These are phyloP conservation scores for Axinella damicornis DNA, from an alignment of 37 sponge, comb jelly and placozoan species.

Conservation along the genomic window DNA sequence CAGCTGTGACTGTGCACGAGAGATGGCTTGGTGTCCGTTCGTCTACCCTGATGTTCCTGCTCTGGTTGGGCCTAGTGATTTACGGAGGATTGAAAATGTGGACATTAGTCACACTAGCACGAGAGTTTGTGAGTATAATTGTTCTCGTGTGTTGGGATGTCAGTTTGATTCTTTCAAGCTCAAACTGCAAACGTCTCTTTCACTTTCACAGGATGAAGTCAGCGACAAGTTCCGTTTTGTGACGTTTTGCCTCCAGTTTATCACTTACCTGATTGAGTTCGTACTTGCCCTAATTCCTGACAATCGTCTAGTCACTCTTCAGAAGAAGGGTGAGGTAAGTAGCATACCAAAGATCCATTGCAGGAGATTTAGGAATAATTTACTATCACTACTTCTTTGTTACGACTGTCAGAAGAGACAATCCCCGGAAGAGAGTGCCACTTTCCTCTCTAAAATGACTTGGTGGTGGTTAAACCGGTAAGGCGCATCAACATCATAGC, in stretches of 20 bases:
- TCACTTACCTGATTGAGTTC: conserved; percentile 59
- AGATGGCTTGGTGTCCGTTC: conserved; percentile 55
- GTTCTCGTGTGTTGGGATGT: too few species aligned
- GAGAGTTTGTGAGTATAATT: too few species aligned
- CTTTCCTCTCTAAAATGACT: conserved; percentile 69
- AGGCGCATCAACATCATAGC: too few species aligned
- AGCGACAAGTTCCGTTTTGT: conserved; percentile 54
- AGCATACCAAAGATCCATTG: too few species aligned
- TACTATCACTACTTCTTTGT: neutral
- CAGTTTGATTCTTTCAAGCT: too few species aligned
- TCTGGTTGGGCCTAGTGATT: conserved; percentile 67
- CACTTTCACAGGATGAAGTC: conserved; percentile 22
- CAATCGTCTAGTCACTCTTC: too few species aligned
- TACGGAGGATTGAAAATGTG: conserved; percentile 56
- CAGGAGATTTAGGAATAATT: too few species aligned
- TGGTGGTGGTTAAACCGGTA: conserved; percentile 88
- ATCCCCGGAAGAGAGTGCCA: conserved; percentile 63
- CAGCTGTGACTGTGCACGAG: conserved; percentile 18
- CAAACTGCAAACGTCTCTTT: too few species aligned
- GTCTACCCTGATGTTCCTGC: conserved; percentile 56
- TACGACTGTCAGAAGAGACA: conserved; percentile 18
- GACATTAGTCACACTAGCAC: neutral
- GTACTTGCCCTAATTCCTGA: conserved; percentile 62
- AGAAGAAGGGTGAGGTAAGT: too few species aligned
- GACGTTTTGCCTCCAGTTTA: conserved; percentile 47